These are phyloP conservation scores for Danio jaintianensis DNA, from an alignment of 2,797 vertebrate species.

Conservation along the genomic window DNA sequence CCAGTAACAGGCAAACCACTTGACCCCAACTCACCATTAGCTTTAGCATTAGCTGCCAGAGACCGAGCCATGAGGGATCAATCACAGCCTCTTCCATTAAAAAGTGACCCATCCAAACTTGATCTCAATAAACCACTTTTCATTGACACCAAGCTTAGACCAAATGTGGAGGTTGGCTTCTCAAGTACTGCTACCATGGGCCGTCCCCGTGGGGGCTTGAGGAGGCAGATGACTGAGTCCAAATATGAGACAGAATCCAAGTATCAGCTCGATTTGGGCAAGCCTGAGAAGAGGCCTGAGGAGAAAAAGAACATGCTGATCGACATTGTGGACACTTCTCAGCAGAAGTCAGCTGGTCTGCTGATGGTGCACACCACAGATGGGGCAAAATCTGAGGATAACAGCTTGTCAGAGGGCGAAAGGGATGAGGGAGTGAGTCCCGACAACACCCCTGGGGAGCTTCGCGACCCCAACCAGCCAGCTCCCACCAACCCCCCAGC, in stretches of 20 bases:
- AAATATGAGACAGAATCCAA: constrained; percentile 77
- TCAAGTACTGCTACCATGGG: constrained; percentile 74
- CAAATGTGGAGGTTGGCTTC: constrained; percentile 79
- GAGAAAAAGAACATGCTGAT: constrained; percentile 86
- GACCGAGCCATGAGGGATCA: constrained; percentile 89
- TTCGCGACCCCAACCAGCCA: constrained; percentile 73
- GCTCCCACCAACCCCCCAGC: constrained; percentile 46
- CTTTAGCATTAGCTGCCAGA: constrained; percentile 86
- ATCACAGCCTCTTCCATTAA: constrained; percentile 74
- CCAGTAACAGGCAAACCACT: constrained; percentile 87
- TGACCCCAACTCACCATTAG: constrained; percentile 88
- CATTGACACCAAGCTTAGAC: constrained; percentile 88
- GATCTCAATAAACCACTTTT: constrained; percentile 90
- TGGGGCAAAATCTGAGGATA: constrained; percentile 68
- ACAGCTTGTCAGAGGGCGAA: constrained; percentile 76
- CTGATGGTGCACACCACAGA: constrained; percentile 89
- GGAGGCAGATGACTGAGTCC: constrained; percentile 86
- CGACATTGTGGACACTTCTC: constrained; percentile 84
- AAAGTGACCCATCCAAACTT: constrained; percentile 75
- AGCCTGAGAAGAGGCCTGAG: constrained; percentile 75
- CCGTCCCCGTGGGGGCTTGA: constrained; percentile 78
- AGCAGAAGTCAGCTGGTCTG: constrained; percentile 86
- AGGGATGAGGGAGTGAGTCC: constrained; percentile 63
- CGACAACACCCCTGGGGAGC: constrained; percentile 70
- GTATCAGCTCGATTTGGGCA: constrained; percentile 77